Conservation (phyloP, 2,888 invertebrate species). For the Oligia latruncula region DNA sequence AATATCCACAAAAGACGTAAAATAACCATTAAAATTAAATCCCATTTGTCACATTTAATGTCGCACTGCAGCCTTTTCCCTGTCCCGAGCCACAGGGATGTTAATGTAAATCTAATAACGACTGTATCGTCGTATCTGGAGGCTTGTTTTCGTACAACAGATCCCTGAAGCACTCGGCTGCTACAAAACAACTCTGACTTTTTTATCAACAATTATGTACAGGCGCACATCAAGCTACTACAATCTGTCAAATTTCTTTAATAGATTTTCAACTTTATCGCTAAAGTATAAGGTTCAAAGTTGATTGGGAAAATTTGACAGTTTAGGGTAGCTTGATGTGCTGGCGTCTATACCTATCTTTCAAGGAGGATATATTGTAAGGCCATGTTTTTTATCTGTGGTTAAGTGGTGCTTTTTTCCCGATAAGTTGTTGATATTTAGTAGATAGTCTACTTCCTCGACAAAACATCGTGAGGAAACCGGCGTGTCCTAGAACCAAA, state of each 20-base stretch:
- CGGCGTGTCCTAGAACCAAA: background rate
- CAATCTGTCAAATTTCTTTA: too few relatives aligned
- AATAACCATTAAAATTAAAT: slow-evolving; percentile 4
- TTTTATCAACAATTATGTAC: slow-evolving; percentile 49
- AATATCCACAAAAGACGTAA: background rate
- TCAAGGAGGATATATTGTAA: background rate
- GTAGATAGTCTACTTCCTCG: background rate
- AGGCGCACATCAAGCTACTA: too few relatives aligned
- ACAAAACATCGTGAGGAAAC: background rate
- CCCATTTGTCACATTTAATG: slow-evolving; percentile 3
- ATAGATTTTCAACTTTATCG: too few relatives aligned
- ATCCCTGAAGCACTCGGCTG: slow-evolving; percentile 26
- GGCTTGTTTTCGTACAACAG: slow-evolving; percentile 66
- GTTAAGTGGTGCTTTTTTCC: background rate
- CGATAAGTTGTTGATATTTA: background rate
- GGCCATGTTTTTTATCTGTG: slow-evolving; percentile 22
- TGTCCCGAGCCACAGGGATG: slow-evolving; percentile 57
- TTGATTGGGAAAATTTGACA: too few relatives aligned
- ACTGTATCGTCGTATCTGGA: slow-evolving; percentile 66
- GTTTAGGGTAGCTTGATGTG: too few relatives aligned
- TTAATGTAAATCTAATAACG: slow-evolving; percentile 77
- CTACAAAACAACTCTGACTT: slow-evolving; percentile 32
- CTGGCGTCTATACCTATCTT: background rate
- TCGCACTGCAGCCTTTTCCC: background rate
- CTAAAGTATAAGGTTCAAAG: too few relatives aligned